Percentiles rank a stretch among this genome's conserved stretches.
phyloP scores from a whole-genome alignment of 2,797 vertebrate species.

The Myiothlypis chrysogaster region DNA sequence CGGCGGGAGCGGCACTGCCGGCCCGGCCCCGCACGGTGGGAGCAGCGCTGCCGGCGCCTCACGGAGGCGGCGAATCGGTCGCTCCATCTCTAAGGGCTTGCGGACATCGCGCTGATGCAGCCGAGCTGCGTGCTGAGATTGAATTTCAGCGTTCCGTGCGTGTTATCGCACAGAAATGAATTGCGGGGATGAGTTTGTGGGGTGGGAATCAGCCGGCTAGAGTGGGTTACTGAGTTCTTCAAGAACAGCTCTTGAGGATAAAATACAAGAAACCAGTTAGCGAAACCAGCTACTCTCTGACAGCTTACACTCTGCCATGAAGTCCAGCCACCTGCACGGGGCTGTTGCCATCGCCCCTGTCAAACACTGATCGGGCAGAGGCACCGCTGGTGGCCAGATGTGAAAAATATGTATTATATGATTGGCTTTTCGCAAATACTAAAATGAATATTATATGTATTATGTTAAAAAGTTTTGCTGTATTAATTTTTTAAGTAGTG shows the following conservation, averaged over 20 bases:
- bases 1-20: not conserved
- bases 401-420: too few species aligned
- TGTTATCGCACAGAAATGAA: not conserved
- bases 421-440: too few species aligned
- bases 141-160: fast-evolving
- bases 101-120: fast-evolving
- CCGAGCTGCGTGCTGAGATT: not conserved
- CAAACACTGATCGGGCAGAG: not conserved
- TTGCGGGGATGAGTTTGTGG: not conserved
- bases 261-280: not conserved
- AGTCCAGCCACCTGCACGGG: not conserved
- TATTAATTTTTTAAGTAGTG: too few species aligned
- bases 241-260: not conserved
- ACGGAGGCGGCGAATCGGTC: fast-evolving
- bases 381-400: not conserved
- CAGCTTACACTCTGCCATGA: not conserved
- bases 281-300: not conserved
- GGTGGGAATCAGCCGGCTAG: not conserved
- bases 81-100: fast-evolving
- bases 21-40: too few species aligned
- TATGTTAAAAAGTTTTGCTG: too few species aligned
- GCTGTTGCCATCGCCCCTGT: fast-evolving
- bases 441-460: too few species aligned
- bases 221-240: not conserved
- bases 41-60: too few species aligned